Evolutionary conservation across 2,113 vertebrate species (phyloP).

Genomic region (Phaethornis superciliosus): DNA sequence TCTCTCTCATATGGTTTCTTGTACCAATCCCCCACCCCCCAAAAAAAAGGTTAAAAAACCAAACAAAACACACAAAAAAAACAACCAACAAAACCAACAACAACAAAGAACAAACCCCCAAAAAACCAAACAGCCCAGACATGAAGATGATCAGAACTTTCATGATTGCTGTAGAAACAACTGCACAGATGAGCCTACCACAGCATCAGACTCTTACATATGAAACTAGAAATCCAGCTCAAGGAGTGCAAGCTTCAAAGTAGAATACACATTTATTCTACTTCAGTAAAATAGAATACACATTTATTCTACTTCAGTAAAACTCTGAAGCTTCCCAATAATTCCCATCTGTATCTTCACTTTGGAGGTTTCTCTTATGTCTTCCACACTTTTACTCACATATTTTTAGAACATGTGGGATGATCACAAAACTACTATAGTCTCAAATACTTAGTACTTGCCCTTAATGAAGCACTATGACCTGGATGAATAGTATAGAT

Average conservation of each 20-base stretch:
- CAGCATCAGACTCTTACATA: not conserved
- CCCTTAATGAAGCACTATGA: not conserved
- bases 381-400: not conserved
- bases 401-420: not conserved
- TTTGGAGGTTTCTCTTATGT: not conserved
- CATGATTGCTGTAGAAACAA: not conserved
- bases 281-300: not conserved
- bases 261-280: not conserved
- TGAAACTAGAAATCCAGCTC: not conserved
- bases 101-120: not conserved
- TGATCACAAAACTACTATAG: not conserved
- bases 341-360: not conserved
- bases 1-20: not conserved
- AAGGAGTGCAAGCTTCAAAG: not conserved
- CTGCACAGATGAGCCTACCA: not conserved
- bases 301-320: not conserved
- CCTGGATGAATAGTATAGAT: not conserved
- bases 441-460: not conserved
- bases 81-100: not conserved
- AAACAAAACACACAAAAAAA: not conserved
- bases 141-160: not conserved
- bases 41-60: not conserved
- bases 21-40: not conserved
- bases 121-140: rapidly evolving
- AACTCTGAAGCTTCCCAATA: not conserved